Evolutionary conservation across 2,888 invertebrate species (phyloP), one percentile per base, ranked within the genome.

Genomic region (Camptogramma bilineatum): DNA sequence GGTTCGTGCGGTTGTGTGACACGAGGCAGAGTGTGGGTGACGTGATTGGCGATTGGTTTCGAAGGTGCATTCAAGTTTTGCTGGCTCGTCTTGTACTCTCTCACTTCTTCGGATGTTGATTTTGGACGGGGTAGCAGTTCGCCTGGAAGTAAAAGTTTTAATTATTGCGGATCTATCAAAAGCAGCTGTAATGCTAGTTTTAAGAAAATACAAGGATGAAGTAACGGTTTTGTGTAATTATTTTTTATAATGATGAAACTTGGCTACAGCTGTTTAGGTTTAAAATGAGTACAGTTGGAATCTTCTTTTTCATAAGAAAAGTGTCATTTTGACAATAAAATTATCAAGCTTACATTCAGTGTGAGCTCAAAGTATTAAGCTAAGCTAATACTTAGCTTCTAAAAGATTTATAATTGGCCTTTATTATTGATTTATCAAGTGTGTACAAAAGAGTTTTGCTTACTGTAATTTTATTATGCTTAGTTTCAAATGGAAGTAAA

Each of bases 91-190:
- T 86, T 89, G 81, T 86, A 84, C 71, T 91, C 92, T 82, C 87
- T 90, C 84, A 89, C 85, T 84, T 92, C 92, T 56, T 92, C 92
- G 66, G 92, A 90, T 64, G 83, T 90, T 4, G 92, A 92, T 71
- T 90, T 92, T 74, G 91, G 82, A 70, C 82, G 82, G 60, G 71
- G 68, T n/a, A 82, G 75, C 66, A 80, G 65, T 68, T 91, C 90
- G 79, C 83, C 91, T 90, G 76, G 62, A 44, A 44, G 70, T 13
- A 10, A 13, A 39, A 3, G 13, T 39, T 39, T 39, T 39, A 0
- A 3, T 28, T 3, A 39, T 2, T 39, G 2, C 13, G 34, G 2
- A 39, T 10, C 34, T 9, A 13, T 39, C 13, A 39, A 39, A 13
- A 13, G 34, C 13, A 39, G 10, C 34, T 13, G 34, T 13, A 4